Conservation (phyloP, 2,888 invertebrate genomes). For the Heterodera filipjevi region DNA sequence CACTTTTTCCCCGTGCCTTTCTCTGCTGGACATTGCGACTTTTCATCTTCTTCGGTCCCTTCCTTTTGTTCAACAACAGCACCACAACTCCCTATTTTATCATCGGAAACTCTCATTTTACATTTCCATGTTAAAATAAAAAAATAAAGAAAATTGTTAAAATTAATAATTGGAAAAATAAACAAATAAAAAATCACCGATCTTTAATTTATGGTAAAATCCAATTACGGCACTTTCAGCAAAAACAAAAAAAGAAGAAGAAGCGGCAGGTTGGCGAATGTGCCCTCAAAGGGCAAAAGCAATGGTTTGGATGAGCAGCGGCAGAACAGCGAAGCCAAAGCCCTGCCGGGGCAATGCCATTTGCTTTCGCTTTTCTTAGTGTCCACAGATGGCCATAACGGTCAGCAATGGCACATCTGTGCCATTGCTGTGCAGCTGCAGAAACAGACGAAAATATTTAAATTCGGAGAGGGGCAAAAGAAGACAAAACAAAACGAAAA, state of each 20-base stretch:
- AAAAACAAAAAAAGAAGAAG: no score
- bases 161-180: background rate
- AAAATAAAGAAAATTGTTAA: background rate
- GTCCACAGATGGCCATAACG: background rate
- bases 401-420: background rate
- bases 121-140: background rate
- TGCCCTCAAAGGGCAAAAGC: no score
- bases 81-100: background rate
- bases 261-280: no score
- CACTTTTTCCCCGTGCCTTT: background rate
- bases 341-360: no score
- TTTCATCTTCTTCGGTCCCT: background rate
- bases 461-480: background rate
- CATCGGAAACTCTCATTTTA: background rate
- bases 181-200: no score
- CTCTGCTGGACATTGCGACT: background rate
- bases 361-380: no score
- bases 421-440: background rate
- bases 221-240: no score
- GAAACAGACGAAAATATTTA: background rate
- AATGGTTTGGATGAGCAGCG: background rate
- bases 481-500: background rate
- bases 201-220: no score
- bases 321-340: background rate
- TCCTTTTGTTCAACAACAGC: background rate